phyloP scores from a whole-genome alignment of 2,113 vertebrate species.

The Mus musculus region DNA sequence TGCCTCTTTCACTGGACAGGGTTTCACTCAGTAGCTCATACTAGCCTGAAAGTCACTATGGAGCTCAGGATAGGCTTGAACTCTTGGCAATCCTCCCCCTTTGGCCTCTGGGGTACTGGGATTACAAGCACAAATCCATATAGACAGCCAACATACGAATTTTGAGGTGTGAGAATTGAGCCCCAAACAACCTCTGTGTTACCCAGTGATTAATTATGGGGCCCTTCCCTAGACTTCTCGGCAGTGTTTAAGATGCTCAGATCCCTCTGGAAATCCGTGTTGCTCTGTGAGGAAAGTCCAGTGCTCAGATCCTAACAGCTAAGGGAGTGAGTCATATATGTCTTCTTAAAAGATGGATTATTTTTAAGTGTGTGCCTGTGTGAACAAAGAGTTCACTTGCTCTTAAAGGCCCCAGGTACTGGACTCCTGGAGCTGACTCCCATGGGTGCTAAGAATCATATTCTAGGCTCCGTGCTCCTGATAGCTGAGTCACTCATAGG shows the following conservation, averaged over 20 bases:
- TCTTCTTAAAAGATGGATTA: not conserved
- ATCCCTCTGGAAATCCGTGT: not conserved
- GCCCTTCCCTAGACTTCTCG: not conserved
- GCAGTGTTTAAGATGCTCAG: not conserved
- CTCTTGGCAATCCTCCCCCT: not conserved
- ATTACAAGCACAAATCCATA: not conserved
- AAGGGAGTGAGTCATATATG: too few relatives aligned
- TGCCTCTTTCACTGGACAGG: not conserved
- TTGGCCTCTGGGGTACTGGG: not conserved
- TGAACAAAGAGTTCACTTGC: not conserved
- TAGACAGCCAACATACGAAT: not conserved
- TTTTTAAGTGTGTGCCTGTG: not conserved
- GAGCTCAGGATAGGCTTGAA: not conserved
- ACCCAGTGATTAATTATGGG: not conserved
- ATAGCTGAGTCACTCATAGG: not conserved
- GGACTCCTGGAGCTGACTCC: not conserved
- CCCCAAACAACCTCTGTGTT: not conserved
- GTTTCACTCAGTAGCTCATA: not conserved
- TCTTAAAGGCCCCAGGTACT: not conserved
- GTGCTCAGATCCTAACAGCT: not conserved
- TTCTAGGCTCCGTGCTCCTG: too few relatives aligned
- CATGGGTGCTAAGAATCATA: not conserved
- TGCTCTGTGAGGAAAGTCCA: not conserved
- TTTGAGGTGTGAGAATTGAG: not conserved
- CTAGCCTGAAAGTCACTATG: not conserved